Conservation (phyloP, 2,113 vertebrate species). For the Ophthalmolycus amberensis region DNA sequence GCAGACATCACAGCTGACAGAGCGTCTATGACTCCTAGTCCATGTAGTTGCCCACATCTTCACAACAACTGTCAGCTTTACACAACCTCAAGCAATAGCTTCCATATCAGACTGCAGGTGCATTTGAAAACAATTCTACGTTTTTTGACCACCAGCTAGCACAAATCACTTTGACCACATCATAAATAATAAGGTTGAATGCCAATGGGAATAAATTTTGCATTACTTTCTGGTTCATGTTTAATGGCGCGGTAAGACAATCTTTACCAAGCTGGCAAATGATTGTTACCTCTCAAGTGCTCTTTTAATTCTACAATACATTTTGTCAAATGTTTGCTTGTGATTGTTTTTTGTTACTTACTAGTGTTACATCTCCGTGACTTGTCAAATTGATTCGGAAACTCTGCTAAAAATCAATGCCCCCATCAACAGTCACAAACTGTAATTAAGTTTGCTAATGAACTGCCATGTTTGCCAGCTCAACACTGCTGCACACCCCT, state of each 20-base stretch:
- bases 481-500: conserved; percentile 10
- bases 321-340: background rate
- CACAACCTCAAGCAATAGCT: background rate
- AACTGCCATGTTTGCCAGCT: background rate
- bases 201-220: background rate
- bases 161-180: background rate
- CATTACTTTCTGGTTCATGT: background rate
- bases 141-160: background rate
- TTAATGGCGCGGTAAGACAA: background rate
- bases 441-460: background rate
- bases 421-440: background rate
- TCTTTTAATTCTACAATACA: background rate
- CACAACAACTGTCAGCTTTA: background rate
- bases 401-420: background rate
- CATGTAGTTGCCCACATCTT: background rate
- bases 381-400: background rate
- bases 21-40: background rate
- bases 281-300: background rate
- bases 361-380: background rate
- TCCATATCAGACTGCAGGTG: background rate
- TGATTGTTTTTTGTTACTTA: background rate
- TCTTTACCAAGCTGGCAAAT: background rate
- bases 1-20: background rate
- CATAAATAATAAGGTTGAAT: background rate
- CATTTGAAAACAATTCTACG: background rate